A percentile compares a stretch with the other conserved stretches of the same genome.
phyloP scores from a whole-genome alignment of 2,888 invertebrate species.

The Liodrosophila aerea region DNA sequence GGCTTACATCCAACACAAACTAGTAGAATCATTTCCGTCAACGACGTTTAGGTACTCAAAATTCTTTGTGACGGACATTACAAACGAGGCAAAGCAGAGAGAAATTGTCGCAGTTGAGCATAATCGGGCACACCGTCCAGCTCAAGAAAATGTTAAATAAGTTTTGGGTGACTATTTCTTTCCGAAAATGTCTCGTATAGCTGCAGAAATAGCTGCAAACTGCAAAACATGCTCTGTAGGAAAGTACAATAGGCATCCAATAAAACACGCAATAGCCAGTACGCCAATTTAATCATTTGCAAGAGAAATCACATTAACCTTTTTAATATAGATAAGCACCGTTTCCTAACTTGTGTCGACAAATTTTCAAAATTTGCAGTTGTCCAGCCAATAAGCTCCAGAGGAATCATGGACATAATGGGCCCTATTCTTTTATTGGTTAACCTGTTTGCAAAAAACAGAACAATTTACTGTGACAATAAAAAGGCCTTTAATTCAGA shows the following conservation, averaged over 20 bases:
- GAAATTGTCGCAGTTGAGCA: constrained; percentile 7
- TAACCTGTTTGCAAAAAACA: too few species aligned
- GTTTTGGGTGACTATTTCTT: constrained; percentile 12
- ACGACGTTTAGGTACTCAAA: constrained; percentile 8
- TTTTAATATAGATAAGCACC: constrained; percentile 3
- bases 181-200: constrained; percentile 5
- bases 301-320: constrained; percentile 6
- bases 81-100: constrained; percentile 1
- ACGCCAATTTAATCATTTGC: too few species aligned
- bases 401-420: constrained; percentile 7
- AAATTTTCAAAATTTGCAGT: constrained; percentile 8
- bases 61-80: background rate
- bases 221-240: too few species aligned
- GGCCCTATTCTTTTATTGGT: too few species aligned
- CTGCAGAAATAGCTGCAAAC: too few species aligned
- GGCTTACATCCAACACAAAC: constrained; percentile 2
- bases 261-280: too few species aligned
- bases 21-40: background rate
- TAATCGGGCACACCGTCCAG: constrained; percentile 1
- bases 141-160: constrained; percentile 13
- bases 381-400: constrained; percentile 1
- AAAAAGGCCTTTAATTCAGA: constrained; percentile 1
- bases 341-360: constrained; percentile 8
- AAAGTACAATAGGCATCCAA: too few species aligned
- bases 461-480: constrained; percentile 8